Evolutionary conservation across 1,140 invertebrate genomes (phyloP).

Genomic region (Pemphigus obesinymphae): DNA sequence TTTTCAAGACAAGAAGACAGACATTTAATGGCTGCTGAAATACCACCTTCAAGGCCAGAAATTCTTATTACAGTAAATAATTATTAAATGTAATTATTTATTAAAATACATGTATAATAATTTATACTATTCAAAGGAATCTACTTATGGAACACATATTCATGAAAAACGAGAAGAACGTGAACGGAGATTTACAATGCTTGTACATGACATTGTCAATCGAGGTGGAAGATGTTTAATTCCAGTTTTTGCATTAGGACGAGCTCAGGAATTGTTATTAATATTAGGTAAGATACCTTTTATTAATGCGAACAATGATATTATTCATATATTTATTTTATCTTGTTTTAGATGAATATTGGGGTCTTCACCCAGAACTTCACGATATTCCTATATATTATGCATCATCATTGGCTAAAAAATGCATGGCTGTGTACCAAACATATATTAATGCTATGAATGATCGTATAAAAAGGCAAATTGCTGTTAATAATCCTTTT

Average conservation of each 20-base stretch:
- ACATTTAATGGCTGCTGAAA: conserved; percentile 98
- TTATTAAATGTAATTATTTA: conserved; percentile 7
- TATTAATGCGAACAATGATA: not conserved
- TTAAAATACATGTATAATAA: conserved; percentile 40
- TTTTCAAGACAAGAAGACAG: conserved; percentile 98
- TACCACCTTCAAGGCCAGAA: conserved; percentile 92
- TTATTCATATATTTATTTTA: conserved; percentile 37
- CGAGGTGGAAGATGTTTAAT: conserved; percentile 95
- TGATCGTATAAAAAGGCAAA: conserved; percentile 90
- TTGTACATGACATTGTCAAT: conserved; percentile 93
- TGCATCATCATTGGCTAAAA: conserved; percentile 96
- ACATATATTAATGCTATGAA: conserved; percentile 99
- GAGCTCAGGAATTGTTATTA: conserved; percentile 92
- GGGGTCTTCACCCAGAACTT: conserved; percentile 94
- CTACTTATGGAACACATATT: conserved; percentile 98
- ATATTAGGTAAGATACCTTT: conserved; percentile 67
- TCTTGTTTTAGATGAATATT: conserved; percentile 81
- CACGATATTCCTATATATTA: conserved; percentile 99
- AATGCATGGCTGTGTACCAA: conserved; percentile 99
- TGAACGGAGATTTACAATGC: conserved; percentile 87
- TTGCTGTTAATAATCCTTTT: conserved; percentile 98
- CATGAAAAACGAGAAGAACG: conserved; percentile 97
- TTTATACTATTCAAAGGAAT: conserved; percentile 63
- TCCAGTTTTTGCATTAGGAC: conserved; percentile 95
- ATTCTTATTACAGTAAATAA: conserved; percentile 82